Percentiles rank a stretch among this genome's conserved stretches.
These are phyloP conservation scores for Pherbina coryleti DNA, from an alignment of 2,888 invertebrate species.

Conservation along the genomic window DNA sequence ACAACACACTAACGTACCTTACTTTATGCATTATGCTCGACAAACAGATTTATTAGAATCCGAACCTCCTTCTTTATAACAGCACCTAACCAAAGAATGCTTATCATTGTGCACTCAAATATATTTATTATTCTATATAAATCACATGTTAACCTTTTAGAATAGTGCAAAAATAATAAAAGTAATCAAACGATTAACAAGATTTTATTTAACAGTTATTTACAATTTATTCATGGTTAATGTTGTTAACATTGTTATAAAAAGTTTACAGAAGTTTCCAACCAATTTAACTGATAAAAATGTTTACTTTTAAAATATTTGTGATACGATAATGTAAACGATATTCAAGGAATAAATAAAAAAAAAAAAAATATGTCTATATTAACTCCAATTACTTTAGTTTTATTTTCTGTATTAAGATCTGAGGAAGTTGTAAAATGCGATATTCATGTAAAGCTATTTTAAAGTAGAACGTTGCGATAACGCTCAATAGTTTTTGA, in stretches of 20 bases:
- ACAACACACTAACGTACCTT: background rate
- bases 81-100: too few relatives aligned
- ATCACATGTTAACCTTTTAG: constrained; percentile 1
- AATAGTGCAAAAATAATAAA: background rate
- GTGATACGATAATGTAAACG: constrained; percentile 58
- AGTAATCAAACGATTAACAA: constrained; percentile 21
- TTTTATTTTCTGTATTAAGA: background rate
- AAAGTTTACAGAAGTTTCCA: constrained; percentile 7
- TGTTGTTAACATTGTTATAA: constrained; percentile 34
- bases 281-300: constrained; percentile 8
- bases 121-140: too few relatives aligned
- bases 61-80: background rate
- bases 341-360: constrained; percentile 40
- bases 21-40: background rate
- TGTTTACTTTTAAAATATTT: constrained; percentile 55
- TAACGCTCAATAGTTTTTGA: too few relatives aligned
- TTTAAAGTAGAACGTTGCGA: too few relatives aligned
- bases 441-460: constrained; percentile 57
- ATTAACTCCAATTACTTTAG: background rate
- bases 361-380: constrained; percentile 23
- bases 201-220: constrained; percentile 5
- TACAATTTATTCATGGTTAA: constrained; percentile 8
- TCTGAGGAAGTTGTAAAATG: constrained; percentile 50
- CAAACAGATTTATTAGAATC: background rate
- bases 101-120: too few relatives aligned